Evolutionary conservation across 2,888 invertebrate genomes (phyloP).

Genomic region (Ecdyonurus torrentis): DNA sequence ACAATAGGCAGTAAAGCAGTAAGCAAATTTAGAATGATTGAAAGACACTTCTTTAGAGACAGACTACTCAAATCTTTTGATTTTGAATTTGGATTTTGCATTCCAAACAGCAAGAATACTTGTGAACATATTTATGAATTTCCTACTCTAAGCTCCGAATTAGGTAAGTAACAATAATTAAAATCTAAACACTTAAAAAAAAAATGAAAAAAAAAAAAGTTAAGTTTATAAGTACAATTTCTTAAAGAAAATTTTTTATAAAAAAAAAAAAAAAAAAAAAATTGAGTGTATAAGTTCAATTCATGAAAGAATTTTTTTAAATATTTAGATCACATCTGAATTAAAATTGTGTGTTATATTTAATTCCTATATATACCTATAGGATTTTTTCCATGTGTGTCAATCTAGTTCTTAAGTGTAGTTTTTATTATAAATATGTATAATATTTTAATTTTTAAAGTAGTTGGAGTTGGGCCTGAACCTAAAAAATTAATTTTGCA

Average conservation of each 20-base stretch:
- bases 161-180: slow-evolving; percentile 44
- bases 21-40: slow-evolving; percentile 95
- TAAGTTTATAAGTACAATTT: neutral
- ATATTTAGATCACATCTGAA: no score
- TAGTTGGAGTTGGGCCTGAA: no score
- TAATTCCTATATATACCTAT: no score
- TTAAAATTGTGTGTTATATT: no score
- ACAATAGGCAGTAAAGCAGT: slow-evolving; percentile 85
- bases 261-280: no score
- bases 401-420: no score
- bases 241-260: slow-evolving; percentile 5
- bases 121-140: slow-evolving; percentile 99
- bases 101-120: slow-evolving; percentile 92
- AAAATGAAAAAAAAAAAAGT: slow-evolving; percentile 4
- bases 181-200: neutral
- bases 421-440: no score
- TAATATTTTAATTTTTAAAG: no score
- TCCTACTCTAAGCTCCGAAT: slow-evolving; percentile 67
- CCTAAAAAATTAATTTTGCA: no score
- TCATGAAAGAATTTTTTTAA: no score
- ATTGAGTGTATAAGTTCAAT: no score
- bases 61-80: slow-evolving; percentile 92
- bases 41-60: slow-evolving; percentile 90
- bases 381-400: no score
- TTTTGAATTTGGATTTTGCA: slow-evolving; percentile 98